Conservation (phyloP, 2,797 vertebrate genomes). For the Oreortyx pictus region DNA sequence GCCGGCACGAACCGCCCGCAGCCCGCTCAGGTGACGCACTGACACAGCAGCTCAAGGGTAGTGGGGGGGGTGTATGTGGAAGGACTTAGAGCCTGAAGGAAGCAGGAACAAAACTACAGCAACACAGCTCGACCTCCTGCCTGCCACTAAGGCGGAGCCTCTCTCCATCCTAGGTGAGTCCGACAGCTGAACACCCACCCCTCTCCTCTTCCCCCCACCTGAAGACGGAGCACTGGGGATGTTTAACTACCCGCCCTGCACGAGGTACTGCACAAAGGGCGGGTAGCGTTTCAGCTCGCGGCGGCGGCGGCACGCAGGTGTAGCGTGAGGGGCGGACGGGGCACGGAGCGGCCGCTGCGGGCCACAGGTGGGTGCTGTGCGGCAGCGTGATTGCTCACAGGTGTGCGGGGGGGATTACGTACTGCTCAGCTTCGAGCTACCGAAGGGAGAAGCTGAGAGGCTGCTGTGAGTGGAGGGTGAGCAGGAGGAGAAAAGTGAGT, state of each 20-base stretch:
- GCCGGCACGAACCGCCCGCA: neutral
- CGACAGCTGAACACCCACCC: accelerated
- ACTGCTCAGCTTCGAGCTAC: accelerated
- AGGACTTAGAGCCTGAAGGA: neutral
- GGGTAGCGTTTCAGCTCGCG: accelerated
- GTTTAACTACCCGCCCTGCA: accelerated
- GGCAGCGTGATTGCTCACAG: accelerated
- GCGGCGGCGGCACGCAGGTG: accelerated
- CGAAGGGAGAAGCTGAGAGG: neutral
- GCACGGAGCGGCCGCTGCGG: accelerated
- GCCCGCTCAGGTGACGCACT: neutral
- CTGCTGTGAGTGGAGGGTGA: accelerated
- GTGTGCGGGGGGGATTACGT: accelerated
- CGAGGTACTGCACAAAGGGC: accelerated
- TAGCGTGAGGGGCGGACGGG: accelerated
- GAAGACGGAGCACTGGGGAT: accelerated
- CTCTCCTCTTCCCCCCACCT: accelerated
- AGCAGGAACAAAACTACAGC: accelerated
- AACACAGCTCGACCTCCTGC: neutral
- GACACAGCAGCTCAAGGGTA: accelerated
- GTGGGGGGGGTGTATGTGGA: too few species aligned
- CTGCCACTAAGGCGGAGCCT: neutral
- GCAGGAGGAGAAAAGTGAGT: neutral
- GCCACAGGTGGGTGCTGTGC: too few species aligned
- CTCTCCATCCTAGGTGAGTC: accelerated